These are phyloP conservation scores for Polyommatus iphigenia DNA, from an alignment of 2,888 invertebrate genomes.

Conservation along the genomic window DNA sequence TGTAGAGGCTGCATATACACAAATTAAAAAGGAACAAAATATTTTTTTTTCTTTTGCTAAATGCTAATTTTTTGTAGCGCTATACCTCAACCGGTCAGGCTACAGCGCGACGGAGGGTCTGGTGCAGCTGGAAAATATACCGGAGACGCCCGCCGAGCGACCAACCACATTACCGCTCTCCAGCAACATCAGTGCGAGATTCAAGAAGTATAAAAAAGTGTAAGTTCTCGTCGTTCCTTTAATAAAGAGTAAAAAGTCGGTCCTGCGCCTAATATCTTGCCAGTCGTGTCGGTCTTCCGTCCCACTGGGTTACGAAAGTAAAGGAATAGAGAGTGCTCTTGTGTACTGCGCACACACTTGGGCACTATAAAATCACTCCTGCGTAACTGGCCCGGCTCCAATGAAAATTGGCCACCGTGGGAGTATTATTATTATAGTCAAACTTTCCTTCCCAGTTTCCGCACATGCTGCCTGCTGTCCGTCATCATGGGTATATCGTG, in stretches of 20 bases:
- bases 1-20: background rate
- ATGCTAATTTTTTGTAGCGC: background rate
- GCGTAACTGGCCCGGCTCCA: too few relatives aligned
- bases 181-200: slow-evolving; percentile 60
- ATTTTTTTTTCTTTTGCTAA: background rate
- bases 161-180: slow-evolving; percentile 46
- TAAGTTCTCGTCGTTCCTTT: slow-evolving; percentile 43
- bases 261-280: too few relatives aligned
- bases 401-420: too few relatives aligned
- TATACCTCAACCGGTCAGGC: background rate
- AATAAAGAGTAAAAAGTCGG: too few relatives aligned
- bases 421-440: too few relatives aligned
- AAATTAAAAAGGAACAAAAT: too few relatives aligned
- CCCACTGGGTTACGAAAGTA: too few relatives aligned
- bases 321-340: too few relatives aligned
- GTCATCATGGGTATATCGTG: slow-evolving; percentile 85
- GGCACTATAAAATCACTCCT: too few relatives aligned
- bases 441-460: slow-evolving; percentile 61
- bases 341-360: too few relatives aligned
- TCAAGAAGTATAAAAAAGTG: slow-evolving; percentile 73
- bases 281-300: too few relatives aligned
- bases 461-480: slow-evolving; percentile 81
- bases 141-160: slow-evolving; percentile 52
- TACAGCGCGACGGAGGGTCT: slow-evolving; percentile 56
- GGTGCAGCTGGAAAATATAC: slow-evolving; percentile 66